Evolutionary conservation across 2,797 vertebrate species (phyloP), one percentile per base, ranked within the genome.

Genomic region (Platyrinchus mystaceus): DNA sequence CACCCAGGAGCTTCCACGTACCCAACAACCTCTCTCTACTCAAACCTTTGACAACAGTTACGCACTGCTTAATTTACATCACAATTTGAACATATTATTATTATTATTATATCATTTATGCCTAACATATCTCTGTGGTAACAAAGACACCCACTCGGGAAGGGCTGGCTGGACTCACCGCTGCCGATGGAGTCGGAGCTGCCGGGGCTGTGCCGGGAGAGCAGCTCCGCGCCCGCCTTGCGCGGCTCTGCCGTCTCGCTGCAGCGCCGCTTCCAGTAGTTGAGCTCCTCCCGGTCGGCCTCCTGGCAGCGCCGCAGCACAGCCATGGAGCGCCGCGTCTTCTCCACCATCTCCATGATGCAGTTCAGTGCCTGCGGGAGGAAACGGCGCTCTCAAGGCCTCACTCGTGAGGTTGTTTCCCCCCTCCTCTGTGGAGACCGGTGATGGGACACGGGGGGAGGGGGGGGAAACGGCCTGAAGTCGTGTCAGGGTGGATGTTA

Each of bases 341-440:
- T 99, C 95, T 99, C 99, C 97, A 99, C 99, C 99, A 99, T 99
- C 97, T 99, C 99, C 98, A 99, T 99, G 46, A 99, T 99, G 96
- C 99, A 99, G 94, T 99, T 99, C 95, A 99, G 95, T 8, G 99
- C 99, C 99, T 99, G 93, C 24, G 2, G 30, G 62, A 27, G 71
- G 46, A 32, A 19, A 12, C 17, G 3, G 50, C 10, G 27, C 50
- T 52, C 50, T 52, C 50, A 30, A 7, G 5, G 28, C 18, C 49
- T 18, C 6, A 3, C 37, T 58, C 24, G 16, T 7, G 3, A 11
- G 60, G 60, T 9, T 8, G 28, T 10, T 12, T 1, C 6, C 6
- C 1, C 6, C 6, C 1, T 28, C 32, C 41, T 12, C 30, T 6
- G 30, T 2, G 10, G 21, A 10, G 21, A 32, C 15, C 20, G 2